Evolutionary conservation across 2,797 vertebrate genomes (phyloP).

Genomic region (Agapornis canus): DNA sequence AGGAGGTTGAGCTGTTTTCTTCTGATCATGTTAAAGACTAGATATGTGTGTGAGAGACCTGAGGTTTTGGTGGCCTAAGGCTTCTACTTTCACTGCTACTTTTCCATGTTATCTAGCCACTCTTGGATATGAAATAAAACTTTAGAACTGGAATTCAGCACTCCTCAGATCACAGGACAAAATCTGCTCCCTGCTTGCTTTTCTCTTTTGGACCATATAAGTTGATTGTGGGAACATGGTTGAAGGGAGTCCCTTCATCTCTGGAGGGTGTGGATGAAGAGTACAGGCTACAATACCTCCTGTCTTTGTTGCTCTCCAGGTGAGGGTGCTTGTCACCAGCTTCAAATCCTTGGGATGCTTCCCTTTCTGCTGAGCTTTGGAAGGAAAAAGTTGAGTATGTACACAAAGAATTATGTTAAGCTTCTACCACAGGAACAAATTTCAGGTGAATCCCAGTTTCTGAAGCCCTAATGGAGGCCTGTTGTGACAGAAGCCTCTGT

Average conservation of each 20-base stretch:
- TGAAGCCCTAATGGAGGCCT: not conserved
- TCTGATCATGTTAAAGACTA: not conserved
- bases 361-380: not conserved
- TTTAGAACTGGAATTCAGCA: not conserved
- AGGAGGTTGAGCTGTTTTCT: not conserved
- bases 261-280: not conserved
- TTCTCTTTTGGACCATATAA: not conserved
- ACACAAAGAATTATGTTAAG: not conserved
- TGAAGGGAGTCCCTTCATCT: not conserved
- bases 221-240: not conserved
- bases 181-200: not conserved
- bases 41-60: not conserved
- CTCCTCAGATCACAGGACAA: not conserved
- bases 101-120: not conserved
- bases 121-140: not conserved
- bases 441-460: not conserved
- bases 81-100: not conserved
- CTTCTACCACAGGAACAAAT: not conserved
- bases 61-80: not conserved
- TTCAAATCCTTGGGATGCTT: not conserved
- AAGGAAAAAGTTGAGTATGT: not conserved
- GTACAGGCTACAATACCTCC: not conserved
- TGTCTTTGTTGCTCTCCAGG: not conserved
- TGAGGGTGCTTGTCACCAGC: not conserved
- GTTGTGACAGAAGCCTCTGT: conserved; percentile 7